A percentile compares a stretch with the other conserved stretches of the same genome.
Evolutionary conservation across 2,113 vertebrate genomes (phyloP).

Genomic region (Bufo bufo): DNA sequence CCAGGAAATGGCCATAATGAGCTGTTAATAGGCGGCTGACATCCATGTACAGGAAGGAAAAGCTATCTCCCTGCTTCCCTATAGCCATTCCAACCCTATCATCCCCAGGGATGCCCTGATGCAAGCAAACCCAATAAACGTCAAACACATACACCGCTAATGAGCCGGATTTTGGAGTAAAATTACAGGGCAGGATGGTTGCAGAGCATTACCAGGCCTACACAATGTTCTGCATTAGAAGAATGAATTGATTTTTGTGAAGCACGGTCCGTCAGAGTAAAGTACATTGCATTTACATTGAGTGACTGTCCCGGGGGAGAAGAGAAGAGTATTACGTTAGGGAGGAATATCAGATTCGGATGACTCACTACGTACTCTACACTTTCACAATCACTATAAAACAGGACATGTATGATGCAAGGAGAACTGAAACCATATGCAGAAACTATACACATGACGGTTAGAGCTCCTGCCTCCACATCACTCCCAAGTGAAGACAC

Average conservation of each 20-base stretch:
- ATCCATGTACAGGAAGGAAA: constrained; percentile 39
- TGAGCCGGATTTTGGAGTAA: neutral
- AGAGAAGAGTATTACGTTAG: neutral
- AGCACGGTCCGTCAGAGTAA: neutral
- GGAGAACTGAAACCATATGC: neutral
- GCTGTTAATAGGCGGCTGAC: constrained; percentile 16
- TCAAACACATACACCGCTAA: constrained; percentile 33
- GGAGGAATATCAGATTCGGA: neutral
- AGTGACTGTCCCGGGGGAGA: neutral
- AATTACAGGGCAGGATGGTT: neutral
- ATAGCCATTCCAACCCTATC: constrained; percentile 6
- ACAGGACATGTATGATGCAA: neutral
- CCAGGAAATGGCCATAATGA: constrained; percentile 38
- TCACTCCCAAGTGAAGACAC: neutral
- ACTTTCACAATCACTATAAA: neutral
- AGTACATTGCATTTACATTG: neutral
- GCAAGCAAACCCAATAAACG: constrained; percentile 43
- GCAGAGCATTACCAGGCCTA: constrained; percentile 4
- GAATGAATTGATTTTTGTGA: constrained; percentile 7
- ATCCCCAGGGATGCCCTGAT: constrained; percentile 18
- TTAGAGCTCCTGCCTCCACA: neutral
- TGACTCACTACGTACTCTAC: neutral
- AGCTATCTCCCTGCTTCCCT: constrained; percentile 6
- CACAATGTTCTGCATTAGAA: neutral
- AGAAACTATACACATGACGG: neutral